Base-by-base conservation (phyloP, 2,888 invertebrate species). In the Drosophila pseudotalamancana region DNA sequence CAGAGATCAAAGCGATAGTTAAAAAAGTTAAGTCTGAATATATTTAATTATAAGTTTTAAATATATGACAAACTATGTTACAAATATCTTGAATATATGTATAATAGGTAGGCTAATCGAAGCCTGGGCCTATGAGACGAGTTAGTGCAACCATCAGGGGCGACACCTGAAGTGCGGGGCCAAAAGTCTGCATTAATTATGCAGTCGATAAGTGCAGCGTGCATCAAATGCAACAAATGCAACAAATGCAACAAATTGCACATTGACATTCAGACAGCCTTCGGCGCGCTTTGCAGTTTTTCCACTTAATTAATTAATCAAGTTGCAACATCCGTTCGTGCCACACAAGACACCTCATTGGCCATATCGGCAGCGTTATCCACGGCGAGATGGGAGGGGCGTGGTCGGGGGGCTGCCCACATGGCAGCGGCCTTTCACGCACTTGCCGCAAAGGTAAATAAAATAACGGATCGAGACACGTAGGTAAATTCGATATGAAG, bases 201-300 rank as follows among this genome's bases (percentile, higher is more conserved):
- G 49, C 31, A 19, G 18, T 37, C 42, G 62, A 39, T 66, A 74
- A 46, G 49, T 65, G 45, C 65, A 62, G 69, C 85, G 49, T 65
- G 45, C 65, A 62, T 71, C 85, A 71, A 68, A 63, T 57, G 62
- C 54, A 67, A n/a, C n/a, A n/a, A n/a, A n/a, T n/a, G n/a, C 62
- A 62, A 66, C 82, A 72, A 65, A 65, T 55, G 59, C 60, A 65
- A 83, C 82, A 83, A 83, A 83, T 83, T 83, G 87, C 73, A 71
- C 79, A 87, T 85, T 87, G 82, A 87, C 82, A 87, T 87, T 85
- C 87, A 82, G 67, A 75, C 78, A 84, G 80, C 77, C 73, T 72
- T 75, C 69, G 69, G 42, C 37, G 60, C 62, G 81, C 72, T 75
- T n/a, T 73, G 61, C 65, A 65, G 65, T 81, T 87, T 80, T 82